Base-by-base conservation (phyloP, 2,888 invertebrate species). In the Netelia inedita region DNA sequence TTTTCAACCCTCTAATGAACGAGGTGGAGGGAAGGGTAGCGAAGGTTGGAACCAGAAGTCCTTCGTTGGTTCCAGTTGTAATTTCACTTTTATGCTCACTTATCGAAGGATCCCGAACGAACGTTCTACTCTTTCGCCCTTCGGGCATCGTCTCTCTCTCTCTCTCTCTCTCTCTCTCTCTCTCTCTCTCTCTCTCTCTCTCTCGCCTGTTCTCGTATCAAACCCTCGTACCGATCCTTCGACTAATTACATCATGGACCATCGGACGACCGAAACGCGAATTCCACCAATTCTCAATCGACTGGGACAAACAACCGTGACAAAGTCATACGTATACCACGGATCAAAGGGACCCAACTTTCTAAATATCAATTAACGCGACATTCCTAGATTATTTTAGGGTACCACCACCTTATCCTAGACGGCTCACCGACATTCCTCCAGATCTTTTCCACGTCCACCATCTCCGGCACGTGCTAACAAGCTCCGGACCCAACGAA, bases 331-430 rank as follows among this genome's bases (percentile, higher is more conserved):
- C 46, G 2, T 11, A 10, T 6, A 2, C 35, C 35, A 6, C 16
- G 9, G 6, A 9, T 2, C 19, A 16, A n/a, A 53, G 35, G 35
- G 19, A 21, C 19, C 23, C 53, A 68, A 71, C 71, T 55, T 72
- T 72, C 50, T 63, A 14, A 71, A 82, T 76, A 82, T 76, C 76
- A 76, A 73, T 82, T 73, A 78, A 61, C 68, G 41, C 59, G 50
- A 68, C 63, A 75, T 69, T 75, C 69, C 61, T 3, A 2, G 2
- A 11, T 10, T 43, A 19, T 61, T 80, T 71, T 55, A 43, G 35
- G 55, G 19, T 10, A 82, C 50, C 61, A 35, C 35, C 35, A 35
- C 35, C 0, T 35, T 35, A 35, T 35, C 35, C 35, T 35, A 66
- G 76, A 76, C 82, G 50, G 65, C 65, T 65, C 57, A 14, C 46